Base-by-base conservation (phyloP, 2,888 invertebrate genomes). In the Schizotus pectinicornis region DNA sequence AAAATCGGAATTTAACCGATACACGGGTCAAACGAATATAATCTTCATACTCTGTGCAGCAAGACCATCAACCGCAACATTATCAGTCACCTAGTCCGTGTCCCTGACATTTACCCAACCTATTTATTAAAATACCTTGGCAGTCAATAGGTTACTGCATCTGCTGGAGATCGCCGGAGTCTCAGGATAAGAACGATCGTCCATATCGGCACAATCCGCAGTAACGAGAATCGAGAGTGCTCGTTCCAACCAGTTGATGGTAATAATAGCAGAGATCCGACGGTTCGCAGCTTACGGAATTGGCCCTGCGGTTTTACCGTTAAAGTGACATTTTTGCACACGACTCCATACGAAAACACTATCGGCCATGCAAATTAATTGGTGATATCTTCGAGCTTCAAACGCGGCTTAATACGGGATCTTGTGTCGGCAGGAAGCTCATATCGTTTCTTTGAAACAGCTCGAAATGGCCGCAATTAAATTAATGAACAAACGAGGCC, bases 1-100 rank as follows among this genome's bases (percentile, higher is more conserved):
- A 69, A 68, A 64, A 69, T 59, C 62, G 69, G 70, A 72, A 72
- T 72, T 68, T 65, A 67, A 68, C 61, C 68, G 67, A 63, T 61
- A 58, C 61, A 43, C 42, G 50, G 61, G 61, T 64, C 63, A 55
- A 51, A 52, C 45, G 47, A 53, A 42, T 50, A 34, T 38, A 45
- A 42, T 39, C 54, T 12, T 35, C 22, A 22, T 22, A 22, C 22
- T 5, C 22, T 22, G n/a, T n/a, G 5, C 22, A 2, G 22, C 22
- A 22, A 22, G 3, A 22, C 22, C 22, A 22, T 22, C 22, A 22
- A 22, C 22, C 22, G 22, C 22, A 22, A 5, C 22, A 22, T 22
- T 22, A 22, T 3, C 22, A 22, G 22, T 5, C 22, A 22, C 2
- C 22, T 22, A 22, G 22, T 22, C 22, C 8, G 6, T n/a, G 33